Percentiles rank a stretch among this genome's conserved stretches.
Conservation (phyloP, 1,140 invertebrate species). For the Scaptomyza pallida region DNA sequence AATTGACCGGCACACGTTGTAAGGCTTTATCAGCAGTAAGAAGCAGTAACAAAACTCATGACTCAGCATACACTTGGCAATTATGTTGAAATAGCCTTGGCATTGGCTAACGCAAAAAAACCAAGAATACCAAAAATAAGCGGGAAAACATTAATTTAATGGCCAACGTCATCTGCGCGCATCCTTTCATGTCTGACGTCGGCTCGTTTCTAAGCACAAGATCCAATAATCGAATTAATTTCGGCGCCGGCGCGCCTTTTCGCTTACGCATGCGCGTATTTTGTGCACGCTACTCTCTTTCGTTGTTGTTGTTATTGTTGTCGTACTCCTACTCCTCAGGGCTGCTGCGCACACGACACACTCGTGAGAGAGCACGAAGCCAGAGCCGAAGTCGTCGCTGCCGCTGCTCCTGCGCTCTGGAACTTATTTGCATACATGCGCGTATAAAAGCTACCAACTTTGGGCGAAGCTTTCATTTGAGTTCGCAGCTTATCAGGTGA, state of each 20-base stretch:
- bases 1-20: slow-evolving; percentile 7
- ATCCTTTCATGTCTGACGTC: slow-evolving; percentile 35
- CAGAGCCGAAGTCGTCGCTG: slow-evolving; percentile 25
- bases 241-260: slow-evolving; percentile 40
- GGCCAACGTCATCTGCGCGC: slow-evolving; percentile 7
- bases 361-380: slow-evolving; percentile 25
- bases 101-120: slow-evolving; percentile 3
- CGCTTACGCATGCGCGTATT: slow-evolving; percentile 33
- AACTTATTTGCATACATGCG: slow-evolving; percentile 46
- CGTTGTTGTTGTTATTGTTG: not conserved
- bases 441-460: slow-evolving; percentile 70
- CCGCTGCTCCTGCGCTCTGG: slow-evolving; percentile 42
- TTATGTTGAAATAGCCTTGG: slow-evolving; percentile 22
- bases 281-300: not conserved
- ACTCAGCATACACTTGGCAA: slow-evolving; percentile 21
- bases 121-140: not conserved
- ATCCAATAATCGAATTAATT: not conserved
- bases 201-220: slow-evolving; percentile 19
- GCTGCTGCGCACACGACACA: slow-evolving; percentile 6
- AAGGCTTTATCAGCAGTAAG: slow-evolving; percentile 6
- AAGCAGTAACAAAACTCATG: slow-evolving; percentile 13
- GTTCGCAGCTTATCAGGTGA: slow-evolving; percentile 64
- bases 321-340: slow-evolving; percentile 9
- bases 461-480: slow-evolving; percentile 57
- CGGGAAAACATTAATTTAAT: slow-evolving; percentile 18